phyloP scores from a whole-genome alignment of 1,140 invertebrate species.

The Himalopsyche phryganea region DNA sequence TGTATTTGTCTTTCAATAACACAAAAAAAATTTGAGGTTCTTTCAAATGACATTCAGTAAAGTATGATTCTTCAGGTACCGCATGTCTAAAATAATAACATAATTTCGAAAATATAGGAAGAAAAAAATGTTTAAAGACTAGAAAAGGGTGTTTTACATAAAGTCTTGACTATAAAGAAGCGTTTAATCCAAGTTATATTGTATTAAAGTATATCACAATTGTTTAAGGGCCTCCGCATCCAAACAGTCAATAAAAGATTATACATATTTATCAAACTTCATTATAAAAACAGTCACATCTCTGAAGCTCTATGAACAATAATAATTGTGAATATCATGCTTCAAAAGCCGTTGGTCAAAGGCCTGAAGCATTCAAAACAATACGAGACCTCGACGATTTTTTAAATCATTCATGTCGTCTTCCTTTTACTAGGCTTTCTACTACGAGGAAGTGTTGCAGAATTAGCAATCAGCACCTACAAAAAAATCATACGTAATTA shows the following conservation, averaged over 20 bases:
- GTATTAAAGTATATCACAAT: neutral
- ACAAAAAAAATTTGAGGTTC: no score
- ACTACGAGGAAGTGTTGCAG: slow-evolving; percentile 52
- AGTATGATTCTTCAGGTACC: no score
- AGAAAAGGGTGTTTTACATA: no score
- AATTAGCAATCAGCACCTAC: slow-evolving; percentile 52
- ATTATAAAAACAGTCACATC: neutral
- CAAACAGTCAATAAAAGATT: neutral
- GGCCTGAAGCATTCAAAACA: neutral
- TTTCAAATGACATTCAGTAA: no score
- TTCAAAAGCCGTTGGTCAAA: neutral
- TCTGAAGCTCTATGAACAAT: neutral
- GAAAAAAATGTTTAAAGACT: no score
- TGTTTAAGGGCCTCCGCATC: no score
- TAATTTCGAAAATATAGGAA: no score
- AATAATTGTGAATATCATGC: neutral
- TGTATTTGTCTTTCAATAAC: no score
- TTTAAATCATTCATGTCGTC: slow-evolving; percentile 42
- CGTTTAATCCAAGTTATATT: slow-evolving; percentile 31
- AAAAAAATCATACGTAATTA: slow-evolving; percentile 32
- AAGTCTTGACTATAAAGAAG: neutral
- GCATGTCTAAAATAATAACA: no score
- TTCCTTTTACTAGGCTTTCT: slow-evolving; percentile 55
- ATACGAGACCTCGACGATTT: neutral
- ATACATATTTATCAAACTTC: neutral